Percentiles rank a stretch among this genome's conserved stretches.
phyloP scores from a whole-genome alignment of 1,140 invertebrate genomes.

The Phymorhynchus buccinoides region DNA sequence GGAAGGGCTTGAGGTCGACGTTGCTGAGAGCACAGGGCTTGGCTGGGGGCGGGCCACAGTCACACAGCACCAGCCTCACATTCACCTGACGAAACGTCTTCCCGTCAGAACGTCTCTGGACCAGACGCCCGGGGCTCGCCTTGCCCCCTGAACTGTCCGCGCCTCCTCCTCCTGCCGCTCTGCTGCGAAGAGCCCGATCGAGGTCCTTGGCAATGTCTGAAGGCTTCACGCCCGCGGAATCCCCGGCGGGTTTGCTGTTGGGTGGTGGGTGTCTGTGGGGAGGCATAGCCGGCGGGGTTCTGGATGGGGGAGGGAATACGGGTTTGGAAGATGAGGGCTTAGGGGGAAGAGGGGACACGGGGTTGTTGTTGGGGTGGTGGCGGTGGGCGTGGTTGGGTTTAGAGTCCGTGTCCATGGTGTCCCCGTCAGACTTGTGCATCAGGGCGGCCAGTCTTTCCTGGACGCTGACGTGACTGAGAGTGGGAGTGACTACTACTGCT shows the following conservation, averaged over 20 bases:
- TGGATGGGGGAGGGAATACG: not conserved
- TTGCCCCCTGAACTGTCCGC: not conserved
- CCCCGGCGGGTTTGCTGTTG: not conserved
- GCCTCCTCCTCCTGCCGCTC: not conserved
- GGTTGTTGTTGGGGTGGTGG: not conserved
- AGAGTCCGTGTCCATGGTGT: not conserved
- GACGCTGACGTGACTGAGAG: not conserved
- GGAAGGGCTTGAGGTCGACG: conserved; percentile 3
- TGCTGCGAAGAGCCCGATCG: not conserved
- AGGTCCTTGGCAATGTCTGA: conserved; percentile 2
- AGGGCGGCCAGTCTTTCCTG: conserved; percentile 19
- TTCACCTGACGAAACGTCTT: conserved; percentile 16
- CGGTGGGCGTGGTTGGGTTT: not conserved
- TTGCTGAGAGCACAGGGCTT: not conserved
- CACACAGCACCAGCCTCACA: not conserved
- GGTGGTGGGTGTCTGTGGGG: not conserved
- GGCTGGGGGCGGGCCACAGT: not conserved
- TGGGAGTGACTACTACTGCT: not conserved
- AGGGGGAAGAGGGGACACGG: not conserved
- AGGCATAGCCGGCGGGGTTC: not conserved
- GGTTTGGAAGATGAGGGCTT: not conserved
- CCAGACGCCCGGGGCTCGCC: not conserved
- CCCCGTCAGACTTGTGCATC: not conserved
- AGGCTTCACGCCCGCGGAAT: not conserved
- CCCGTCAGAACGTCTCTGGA: not conserved